Conservation (phyloP, 2,888 invertebrate species). For the Gibbula magus region DNA sequence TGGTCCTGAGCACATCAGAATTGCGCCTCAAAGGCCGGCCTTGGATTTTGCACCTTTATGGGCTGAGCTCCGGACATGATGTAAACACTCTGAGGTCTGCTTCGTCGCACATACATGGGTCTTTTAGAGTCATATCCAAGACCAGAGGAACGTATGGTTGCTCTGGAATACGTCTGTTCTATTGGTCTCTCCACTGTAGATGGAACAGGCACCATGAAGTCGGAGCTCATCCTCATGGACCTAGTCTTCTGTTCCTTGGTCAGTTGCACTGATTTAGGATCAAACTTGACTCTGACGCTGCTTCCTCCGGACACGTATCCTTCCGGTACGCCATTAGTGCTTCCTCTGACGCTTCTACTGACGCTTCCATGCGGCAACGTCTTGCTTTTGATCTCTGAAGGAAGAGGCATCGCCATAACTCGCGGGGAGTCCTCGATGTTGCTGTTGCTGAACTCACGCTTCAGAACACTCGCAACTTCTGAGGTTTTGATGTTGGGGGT, state of each 20-base stretch:
- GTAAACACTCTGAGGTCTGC: constrained; percentile 9
- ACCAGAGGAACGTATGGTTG: neutral
- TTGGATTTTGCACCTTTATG: neutral
- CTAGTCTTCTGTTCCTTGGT: neutral
- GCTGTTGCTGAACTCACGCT: constrained; percentile 3
- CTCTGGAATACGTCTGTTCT: constrained; percentile 17
- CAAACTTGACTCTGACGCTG: constrained; percentile 1
- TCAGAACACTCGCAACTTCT: neutral
- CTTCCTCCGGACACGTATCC: neutral
- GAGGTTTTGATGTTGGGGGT: neutral
- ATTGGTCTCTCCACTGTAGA: constrained; percentile 18
- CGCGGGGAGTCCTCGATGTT: neutral
- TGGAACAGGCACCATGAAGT: constrained; percentile 1
- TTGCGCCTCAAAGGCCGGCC: neutral
- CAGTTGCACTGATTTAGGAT: neutral
- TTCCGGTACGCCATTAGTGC: neutral
- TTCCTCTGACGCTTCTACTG: neutral
- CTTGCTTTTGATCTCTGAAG: neutral
- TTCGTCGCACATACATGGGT: neutral
- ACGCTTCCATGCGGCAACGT: neutral
- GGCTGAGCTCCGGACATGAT: constrained; percentile 17
- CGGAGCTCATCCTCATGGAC: neutral
- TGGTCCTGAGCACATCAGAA: neutral
- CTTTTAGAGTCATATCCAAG: neutral
- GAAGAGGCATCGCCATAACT: neutral